Evolutionary conservation across 2,888 invertebrate species (phyloP).

Genomic region (Catocala nupta): DNA sequence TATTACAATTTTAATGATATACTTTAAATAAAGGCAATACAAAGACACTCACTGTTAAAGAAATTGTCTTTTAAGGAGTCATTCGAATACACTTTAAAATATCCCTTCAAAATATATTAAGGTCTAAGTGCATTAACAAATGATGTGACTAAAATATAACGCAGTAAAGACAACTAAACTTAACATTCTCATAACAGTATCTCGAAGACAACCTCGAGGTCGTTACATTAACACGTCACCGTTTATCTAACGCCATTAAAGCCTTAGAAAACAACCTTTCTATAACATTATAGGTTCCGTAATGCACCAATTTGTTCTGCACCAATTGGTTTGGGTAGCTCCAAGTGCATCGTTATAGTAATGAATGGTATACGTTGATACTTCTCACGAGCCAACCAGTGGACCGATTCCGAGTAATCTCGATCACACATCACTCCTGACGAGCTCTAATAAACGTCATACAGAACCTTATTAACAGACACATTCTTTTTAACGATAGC

Average conservation of each 20-base stretch:
- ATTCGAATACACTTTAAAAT: too few species aligned
- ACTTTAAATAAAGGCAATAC: too few species aligned
- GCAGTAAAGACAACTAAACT: slow-evolving; percentile 12
- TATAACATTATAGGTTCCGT: slow-evolving; percentile 41
- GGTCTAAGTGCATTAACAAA: too few species aligned
- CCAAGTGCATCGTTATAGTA: slow-evolving; percentile 45
- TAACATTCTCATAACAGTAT: slow-evolving; percentile 13
- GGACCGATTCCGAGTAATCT: slow-evolving; percentile 66
- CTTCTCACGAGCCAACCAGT: slow-evolving; percentile 53
- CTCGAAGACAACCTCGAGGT: slow-evolving; percentile 16
- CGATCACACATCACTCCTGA: slow-evolving; percentile 54
- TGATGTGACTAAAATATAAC: neutral
- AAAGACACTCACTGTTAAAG: too few species aligned
- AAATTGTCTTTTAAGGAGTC: too few species aligned
- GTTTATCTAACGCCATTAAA: slow-evolving; percentile 28
- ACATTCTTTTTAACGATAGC: slow-evolving; percentile 55
- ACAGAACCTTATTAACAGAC: slow-evolving; percentile 63
- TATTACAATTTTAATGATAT: too few species aligned
- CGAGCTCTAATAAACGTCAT: slow-evolving; percentile 68
- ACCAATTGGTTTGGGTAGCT: slow-evolving; percentile 53
- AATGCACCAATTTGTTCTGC: slow-evolving; percentile 58
- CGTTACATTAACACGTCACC: slow-evolving; percentile 25
- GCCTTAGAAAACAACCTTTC: slow-evolving; percentile 41
- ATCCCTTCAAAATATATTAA: too few species aligned
- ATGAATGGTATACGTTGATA: slow-evolving; percentile 50